Percentiles rank a stretch among this genome's conserved stretches.
These are phyloP conservation scores for Symphodus melops DNA, from an alignment of 2,113 vertebrate genomes.

Conservation along the genomic window DNA sequence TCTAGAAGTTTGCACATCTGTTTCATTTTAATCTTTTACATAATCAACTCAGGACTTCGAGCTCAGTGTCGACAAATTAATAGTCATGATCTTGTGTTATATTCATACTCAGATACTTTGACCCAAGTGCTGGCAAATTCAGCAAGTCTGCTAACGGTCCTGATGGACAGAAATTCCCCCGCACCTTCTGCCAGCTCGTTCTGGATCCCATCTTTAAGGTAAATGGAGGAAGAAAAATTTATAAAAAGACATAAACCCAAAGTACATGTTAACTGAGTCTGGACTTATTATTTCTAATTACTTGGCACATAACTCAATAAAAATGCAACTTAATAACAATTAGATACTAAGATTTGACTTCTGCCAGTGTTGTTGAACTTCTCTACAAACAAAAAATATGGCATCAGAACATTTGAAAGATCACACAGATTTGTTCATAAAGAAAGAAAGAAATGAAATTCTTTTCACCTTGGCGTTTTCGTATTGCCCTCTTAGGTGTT, in stretches of 20 bases:
- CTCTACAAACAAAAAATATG: background rate
- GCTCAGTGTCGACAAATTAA: slow-evolving; percentile 83
- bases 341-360: background rate
- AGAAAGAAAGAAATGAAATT: background rate
- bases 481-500: slow-evolving; percentile 85
- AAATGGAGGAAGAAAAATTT: slow-evolving; percentile 4
- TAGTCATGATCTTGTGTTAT: background rate
- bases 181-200: slow-evolving; percentile 91
- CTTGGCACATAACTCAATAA: background rate
- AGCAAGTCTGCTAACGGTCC: slow-evolving; percentile 83
- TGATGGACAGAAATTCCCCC: slow-evolving; percentile 87
- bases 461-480: background rate
- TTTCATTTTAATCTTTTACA: background rate
- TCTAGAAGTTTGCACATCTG: background rate
- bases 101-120: slow-evolving; percentile 86
- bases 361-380: background rate
- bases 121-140: slow-evolving; percentile 88
- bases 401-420: background rate
- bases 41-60: background rate
- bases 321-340: background rate
- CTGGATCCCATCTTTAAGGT: slow-evolving; percentile 98
- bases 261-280: too few species aligned
- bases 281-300: too few species aligned
- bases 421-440: background rate
- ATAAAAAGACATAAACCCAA: background rate